Conservation (phyloP, 2,797 vertebrate genomes). For the Eupleurogrammus muticus region DNA sequence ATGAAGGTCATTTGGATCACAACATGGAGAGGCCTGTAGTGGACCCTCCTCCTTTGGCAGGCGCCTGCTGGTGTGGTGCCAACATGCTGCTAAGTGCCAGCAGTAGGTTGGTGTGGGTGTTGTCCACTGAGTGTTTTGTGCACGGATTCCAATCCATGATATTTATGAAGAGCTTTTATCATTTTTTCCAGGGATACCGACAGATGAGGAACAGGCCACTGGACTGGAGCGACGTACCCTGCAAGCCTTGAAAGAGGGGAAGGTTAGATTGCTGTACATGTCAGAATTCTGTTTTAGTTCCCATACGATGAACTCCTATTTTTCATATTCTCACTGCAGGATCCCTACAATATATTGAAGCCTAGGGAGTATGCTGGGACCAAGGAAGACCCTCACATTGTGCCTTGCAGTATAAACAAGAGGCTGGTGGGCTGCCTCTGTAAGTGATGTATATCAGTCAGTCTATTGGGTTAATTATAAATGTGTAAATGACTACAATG, state of each 20-base stretch:
- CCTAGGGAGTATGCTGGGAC: slow-evolving; percentile 75
- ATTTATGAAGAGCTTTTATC: background rate
- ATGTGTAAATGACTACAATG: background rate
- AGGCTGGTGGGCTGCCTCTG: slow-evolving; percentile 83
- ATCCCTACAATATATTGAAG: slow-evolving; percentile 77
- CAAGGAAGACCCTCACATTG: slow-evolving; percentile 81
- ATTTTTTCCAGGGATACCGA: slow-evolving; percentile 82
- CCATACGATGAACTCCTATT: background rate
- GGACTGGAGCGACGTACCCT: slow-evolving; percentile 83
- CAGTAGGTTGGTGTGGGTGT: slow-evolving; percentile 17
- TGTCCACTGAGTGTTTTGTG: background rate
- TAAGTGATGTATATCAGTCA: slow-evolving; percentile 40
- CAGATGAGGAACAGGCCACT: slow-evolving; percentile 88
- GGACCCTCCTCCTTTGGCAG: slow-evolving; percentile 73
- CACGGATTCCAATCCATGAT: background rate
- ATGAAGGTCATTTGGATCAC: slow-evolving; percentile 80
- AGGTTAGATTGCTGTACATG: slow-evolving; percentile 68
- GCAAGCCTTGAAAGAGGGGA: slow-evolving; percentile 80
- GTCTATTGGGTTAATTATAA: too few relatives aligned
- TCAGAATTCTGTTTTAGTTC: background rate
- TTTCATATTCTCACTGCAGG: slow-evolving; percentile 55
- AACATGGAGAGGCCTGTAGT: slow-evolving; percentile 46
- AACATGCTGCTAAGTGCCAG: slow-evolving; percentile 41
- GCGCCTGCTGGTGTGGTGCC: slow-evolving; percentile 54
- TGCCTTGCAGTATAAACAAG: slow-evolving; percentile 73